phyloP scores from a whole-genome alignment of 2,113 vertebrate genomes.

The Gobiocypris rarus region DNA sequence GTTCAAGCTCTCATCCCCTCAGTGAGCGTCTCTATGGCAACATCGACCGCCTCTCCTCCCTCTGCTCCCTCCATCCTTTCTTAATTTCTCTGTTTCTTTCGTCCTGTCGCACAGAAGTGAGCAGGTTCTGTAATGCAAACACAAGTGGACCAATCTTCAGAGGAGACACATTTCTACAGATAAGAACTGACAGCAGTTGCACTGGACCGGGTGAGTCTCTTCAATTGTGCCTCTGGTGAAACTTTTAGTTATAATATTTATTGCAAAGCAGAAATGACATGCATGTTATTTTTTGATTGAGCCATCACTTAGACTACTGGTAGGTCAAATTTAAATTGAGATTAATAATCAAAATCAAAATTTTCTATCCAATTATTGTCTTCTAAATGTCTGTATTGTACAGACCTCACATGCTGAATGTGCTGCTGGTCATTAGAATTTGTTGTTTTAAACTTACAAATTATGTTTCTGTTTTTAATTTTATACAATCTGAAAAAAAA shows the following conservation, averaged over 20 bases:
- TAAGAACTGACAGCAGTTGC: conserved; percentile 9
- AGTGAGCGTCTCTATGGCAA: conserved; percentile 70
- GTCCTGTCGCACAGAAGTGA: conserved; percentile 40
- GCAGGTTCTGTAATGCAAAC: conserved; percentile 27
- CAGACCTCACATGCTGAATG: too few species aligned
- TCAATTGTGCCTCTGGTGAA: not conserved
- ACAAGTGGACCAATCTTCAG: conserved; percentile 38
- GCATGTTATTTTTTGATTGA: not conserved
- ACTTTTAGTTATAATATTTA: not conserved
- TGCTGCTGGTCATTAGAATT: too few species aligned
- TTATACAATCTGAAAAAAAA: too few species aligned
- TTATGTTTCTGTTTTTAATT: too few species aligned
- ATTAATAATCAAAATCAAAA: too few species aligned
- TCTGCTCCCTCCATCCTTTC: conserved; percentile 48
- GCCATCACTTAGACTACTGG: not conserved
- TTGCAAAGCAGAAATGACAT: not conserved
- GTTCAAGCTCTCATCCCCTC: conserved; percentile 44
- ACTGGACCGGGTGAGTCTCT: conserved; percentile 10
- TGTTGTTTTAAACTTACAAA: too few species aligned
- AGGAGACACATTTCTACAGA: conserved; percentile 33
- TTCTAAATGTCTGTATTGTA: too few species aligned
- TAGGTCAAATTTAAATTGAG: not conserved
- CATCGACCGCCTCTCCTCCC: conserved; percentile 51
- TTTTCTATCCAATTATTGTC: too few species aligned
- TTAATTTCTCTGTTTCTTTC: conserved; percentile 5